Evolutionary conservation across 1,140 invertebrate species (phyloP), one percentile per base, ranked within the genome.

Genomic region (Atta cephalotes): DNA sequence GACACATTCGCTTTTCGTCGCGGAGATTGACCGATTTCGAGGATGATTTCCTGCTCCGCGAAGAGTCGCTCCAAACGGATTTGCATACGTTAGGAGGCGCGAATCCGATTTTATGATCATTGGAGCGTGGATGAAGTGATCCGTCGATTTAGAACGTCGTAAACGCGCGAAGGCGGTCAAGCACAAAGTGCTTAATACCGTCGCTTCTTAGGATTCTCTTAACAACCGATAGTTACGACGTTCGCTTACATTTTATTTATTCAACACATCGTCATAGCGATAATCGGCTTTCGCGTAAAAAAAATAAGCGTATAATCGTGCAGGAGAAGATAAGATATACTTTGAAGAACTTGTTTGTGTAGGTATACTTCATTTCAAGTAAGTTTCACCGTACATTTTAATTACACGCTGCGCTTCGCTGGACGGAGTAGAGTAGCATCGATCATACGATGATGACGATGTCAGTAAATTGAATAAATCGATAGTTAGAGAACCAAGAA

Each of bases 1-100:
- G 71, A 90, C 70, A 77, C 85, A 60, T 90, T 70, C 71, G 28
- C 86, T 28, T 39, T 77, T 88, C 85, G 70, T 72, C 53, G 53
- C 74, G 60, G 14, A 35, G 72, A 88, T 81, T 28, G 70, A 79
- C 21, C 74, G 12, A 72, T 89, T 51, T 51, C 49, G 49, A 56
- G 45, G 35, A 45, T 72, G 62, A 51, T 86, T 86, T 89, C 68
- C 84, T 51, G 71, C 68, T 0, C 6, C 58, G 58, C 77, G 77
- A 79, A 53, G 77, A 84, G 74, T 74, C 60, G 0, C 25, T 14
- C 39, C 71, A 53, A 77, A 71, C 21, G 68, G 35, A 39, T 86
- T 76, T 76, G 88, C 77, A 77, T 71, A 77, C n/a, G 71, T 89
- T 87, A 82, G 28, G 18, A 60, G 39, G 35, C 76, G 60, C 18